phyloP scores from a whole-genome alignment of 1,140 invertebrate genomes.

The Drosophila sp. region DNA sequence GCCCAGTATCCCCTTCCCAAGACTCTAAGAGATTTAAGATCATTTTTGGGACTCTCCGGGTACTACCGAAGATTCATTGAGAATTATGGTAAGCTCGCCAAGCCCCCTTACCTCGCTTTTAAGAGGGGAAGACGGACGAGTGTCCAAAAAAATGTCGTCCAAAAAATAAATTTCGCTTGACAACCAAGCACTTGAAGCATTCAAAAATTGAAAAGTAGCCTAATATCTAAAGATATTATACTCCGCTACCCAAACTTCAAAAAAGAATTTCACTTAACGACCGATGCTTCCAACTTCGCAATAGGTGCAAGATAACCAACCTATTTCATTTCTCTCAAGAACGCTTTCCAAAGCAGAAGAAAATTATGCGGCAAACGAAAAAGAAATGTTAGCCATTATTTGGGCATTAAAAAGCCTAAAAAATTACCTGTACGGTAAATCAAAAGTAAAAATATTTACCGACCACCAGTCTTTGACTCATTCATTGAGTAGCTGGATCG shows the following conservation, averaged over 20 bases:
- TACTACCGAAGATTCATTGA: neutral
- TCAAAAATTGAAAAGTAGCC: neutral
- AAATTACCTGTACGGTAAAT: conserved; percentile 61
- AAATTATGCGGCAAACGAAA: conserved; percentile 61
- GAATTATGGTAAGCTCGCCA: neutral
- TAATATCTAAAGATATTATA: neutral
- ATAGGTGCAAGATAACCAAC: conserved; percentile 67
- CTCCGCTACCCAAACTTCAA: conserved; percentile 1
- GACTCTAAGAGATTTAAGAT: conserved; percentile 11
- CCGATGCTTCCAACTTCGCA: conserved; percentile 32
- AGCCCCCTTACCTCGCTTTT: conserved; percentile 3
- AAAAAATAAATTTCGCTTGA: neutral
- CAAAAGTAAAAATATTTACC: conserved; percentile 56
- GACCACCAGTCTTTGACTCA: conserved; percentile 4
- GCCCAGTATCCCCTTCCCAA: conserved; percentile 37
- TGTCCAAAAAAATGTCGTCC: neutral
- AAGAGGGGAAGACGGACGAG: conserved; percentile 6
- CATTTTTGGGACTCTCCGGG: neutral
- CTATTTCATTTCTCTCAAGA: conserved; percentile 47
- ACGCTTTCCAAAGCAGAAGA: conserved; percentile 78
- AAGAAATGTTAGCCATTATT: conserved; percentile 71
- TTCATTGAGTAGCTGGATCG: conserved; percentile 1
- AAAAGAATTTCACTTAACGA: conserved; percentile 1
- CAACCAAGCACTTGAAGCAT: neutral
- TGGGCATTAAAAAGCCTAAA: conserved; percentile 81